Base-by-base conservation (phyloP, 2,888 invertebrate species). In the Lycaena phlaeas region DNA sequence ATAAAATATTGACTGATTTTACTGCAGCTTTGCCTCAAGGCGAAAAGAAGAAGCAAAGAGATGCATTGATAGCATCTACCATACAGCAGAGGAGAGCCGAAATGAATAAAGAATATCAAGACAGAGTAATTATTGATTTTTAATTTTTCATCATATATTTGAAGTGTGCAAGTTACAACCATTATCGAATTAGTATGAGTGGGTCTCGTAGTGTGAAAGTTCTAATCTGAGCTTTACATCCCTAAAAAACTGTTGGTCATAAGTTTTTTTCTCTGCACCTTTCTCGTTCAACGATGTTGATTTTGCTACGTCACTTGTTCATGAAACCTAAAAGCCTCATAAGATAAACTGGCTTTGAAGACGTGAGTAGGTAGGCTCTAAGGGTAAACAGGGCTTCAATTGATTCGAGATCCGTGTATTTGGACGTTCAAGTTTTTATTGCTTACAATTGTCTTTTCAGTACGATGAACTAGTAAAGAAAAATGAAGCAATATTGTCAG, bases 81-180 rank as follows among this genome's bases (percentile, higher is more conserved):
- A 39, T 59, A 4, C 58, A 50, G 31, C 57, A 52, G 7, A 60
- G 49, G 34, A 56, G 53, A 44, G 44, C 37, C 0, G 68, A 55
- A 1, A 5, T 65, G 38, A 61, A 61, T 0, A 56, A 45, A 4
- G 59, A 67, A n/a, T 69, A 52, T 10, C 57, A 45, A 6, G 57
- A 52, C 43, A 50, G 67, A 56, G 76, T 72, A 50, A 38, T 38
- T 36, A n/a, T 17, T 12, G 15, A 7, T 11, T 3, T 3, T 28
- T 7, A 14, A n/a, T 17, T n/a, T 1, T n/a, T 14, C 3, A 15
- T 18, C 18, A 18, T 5, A 18, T 18, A 5, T 18, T 18, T 4
- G 3, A 18, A 18, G 5, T 4, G 5, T 18, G 5, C 5, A 4
- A 18, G 3, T 4, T 18, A 18, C 5, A 18, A 4, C 18, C 18